Evolutionary conservation across 2,797 vertebrate species (phyloP).

Genomic region (Champsocephalus esox): DNA sequence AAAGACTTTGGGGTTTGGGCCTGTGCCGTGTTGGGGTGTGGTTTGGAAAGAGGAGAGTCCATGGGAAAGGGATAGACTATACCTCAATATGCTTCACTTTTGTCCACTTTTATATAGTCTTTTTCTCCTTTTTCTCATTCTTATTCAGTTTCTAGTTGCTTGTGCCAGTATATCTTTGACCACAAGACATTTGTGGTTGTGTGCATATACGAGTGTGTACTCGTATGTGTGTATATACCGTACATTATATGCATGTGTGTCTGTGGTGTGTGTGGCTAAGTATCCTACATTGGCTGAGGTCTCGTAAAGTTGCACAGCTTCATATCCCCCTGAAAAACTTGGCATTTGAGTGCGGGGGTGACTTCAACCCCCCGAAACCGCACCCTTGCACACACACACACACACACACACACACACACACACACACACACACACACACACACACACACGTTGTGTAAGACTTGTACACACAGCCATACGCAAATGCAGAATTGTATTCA

Average conservation of each 20-base stretch:
- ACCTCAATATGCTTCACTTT: slow-evolving; percentile 73
- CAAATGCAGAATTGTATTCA: slow-evolving; percentile 49
- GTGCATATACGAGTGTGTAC: slow-evolving; percentile 30
- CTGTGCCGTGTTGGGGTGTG: slow-evolving; percentile 76
- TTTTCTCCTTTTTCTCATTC: slow-evolving; percentile 13
- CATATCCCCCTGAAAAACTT: slow-evolving; percentile 75
- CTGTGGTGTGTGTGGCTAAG: slow-evolving; percentile 72
- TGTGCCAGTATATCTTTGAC: slow-evolving; percentile 62
- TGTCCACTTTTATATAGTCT: slow-evolving; percentile 53
- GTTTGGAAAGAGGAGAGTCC: slow-evolving; percentile 76
- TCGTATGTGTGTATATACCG: slow-evolving; percentile 30
- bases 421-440: not conserved
- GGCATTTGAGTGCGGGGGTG: slow-evolving; percentile 73
- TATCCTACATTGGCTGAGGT: slow-evolving; percentile 79
- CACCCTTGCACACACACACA: slow-evolving; percentile 45
- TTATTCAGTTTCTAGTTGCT: slow-evolving; percentile 45
- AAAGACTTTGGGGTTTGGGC: slow-evolving; percentile 78
- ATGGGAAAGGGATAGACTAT: slow-evolving; percentile 64
- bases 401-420: no score
- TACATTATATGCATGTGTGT: slow-evolving; percentile 59
- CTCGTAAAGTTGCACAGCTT: slow-evolving; percentile 79
- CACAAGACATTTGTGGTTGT: slow-evolving; percentile 46
- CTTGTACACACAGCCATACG: slow-evolving; percentile 17
- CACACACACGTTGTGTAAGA: not conserved
- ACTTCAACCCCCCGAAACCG: slow-evolving; percentile 79